Percentiles rank a stretch among this genome's conserved stretches.
phyloP scores from a whole-genome alignment of 1,140 invertebrate species.

The Aphelenchoides besseyi region DNA sequence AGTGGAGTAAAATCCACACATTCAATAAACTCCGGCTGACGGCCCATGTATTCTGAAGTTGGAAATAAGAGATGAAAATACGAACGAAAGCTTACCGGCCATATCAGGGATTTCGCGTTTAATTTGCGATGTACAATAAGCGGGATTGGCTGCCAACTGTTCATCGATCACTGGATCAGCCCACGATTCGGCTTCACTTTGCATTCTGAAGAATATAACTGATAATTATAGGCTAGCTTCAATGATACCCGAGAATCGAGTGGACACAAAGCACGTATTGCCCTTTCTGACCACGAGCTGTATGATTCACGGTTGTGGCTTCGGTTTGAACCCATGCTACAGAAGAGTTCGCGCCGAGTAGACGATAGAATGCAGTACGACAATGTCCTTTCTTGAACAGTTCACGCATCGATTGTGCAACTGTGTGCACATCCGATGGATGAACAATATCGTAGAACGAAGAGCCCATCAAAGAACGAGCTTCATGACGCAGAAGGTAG shows the following conservation, averaged over 20 bases:
- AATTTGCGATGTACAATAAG: slow-evolving; percentile 26
- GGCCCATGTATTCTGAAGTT: slow-evolving; percentile 56
- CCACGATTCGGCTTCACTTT: slow-evolving; percentile 40
- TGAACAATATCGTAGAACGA: slow-evolving; percentile 59
- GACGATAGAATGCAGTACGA: slow-evolving; percentile 50
- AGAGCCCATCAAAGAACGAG: slow-evolving; percentile 49
- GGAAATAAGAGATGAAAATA: slow-evolving; percentile 32
- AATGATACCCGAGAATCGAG: slow-evolving; percentile 44
- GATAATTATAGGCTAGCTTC: background rate
- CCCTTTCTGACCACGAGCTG: slow-evolving; percentile 51
- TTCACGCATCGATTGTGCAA: slow-evolving; percentile 40
- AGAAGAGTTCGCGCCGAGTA: slow-evolving; percentile 44
- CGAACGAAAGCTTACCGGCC: slow-evolving; percentile 22
- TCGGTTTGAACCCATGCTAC: slow-evolving; percentile 55
- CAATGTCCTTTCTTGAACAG: slow-evolving; percentile 49
- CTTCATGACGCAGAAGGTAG: slow-evolving; percentile 45
- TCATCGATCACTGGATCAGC: slow-evolving; percentile 23
- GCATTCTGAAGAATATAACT: slow-evolving; percentile 39
- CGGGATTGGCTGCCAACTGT: slow-evolving; percentile 35
- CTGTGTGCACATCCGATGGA: slow-evolving; percentile 40
- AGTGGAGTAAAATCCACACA: slow-evolving; percentile 53
- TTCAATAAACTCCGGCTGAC: slow-evolving; percentile 51
- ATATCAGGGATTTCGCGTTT: slow-evolving; percentile 50
- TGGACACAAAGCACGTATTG: slow-evolving; percentile 60
- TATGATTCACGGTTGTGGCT: slow-evolving; percentile 53